Base-by-base conservation (phyloP, 1,140 invertebrate genomes). In the Hydropsyche tenuis region DNA sequence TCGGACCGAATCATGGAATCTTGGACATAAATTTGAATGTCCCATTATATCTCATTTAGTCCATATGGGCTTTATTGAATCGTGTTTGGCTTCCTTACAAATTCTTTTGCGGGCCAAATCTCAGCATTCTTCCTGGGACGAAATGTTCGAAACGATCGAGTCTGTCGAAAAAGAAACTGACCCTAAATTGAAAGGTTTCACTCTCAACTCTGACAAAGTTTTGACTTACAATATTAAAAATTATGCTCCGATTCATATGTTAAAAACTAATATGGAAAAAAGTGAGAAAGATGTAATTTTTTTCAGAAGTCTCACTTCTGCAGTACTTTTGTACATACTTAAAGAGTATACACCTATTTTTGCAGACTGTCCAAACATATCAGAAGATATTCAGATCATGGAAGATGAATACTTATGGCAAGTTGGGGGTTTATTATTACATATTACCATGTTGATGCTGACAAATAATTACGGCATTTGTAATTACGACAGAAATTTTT, bases 391-490 rank as follows among this genome's bases (percentile, higher is more conserved):
- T 76, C 88, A 89, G 22, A 25, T 0, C 23, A 3, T 12, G 9
- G 65, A n/a, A 5, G 30, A 37, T 37, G 30, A 71, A 20, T 48
- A 73, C 22, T 66, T 71, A 46, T 71, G 72, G 30, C 27, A 69
- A 37, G 71, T 51, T 63, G 89, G 87, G n/a, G 87, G 88, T 43
- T 81, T 90, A 14, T 80, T 93, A 25, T 82, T 96, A 45, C 85
- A 87, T 68, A 93, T 96, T 81, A 85, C 94, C 69, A 92, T 94
- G 81, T 93, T 92, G 69, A 88, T 91, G 72, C 89, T 94, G 0
- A 93, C 91, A 65, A 96, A 95, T 85, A 93, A 93, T 81, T 92
- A 94, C 83, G 89, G 91, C 74, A 89, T 96, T n/a, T 79, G 88
- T 83, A 81, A 83, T 78, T 18, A 83, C 83, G 45, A 81, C 81